phyloP scores from a whole-genome alignment of 2,888 invertebrate genomes.

The Amphiduros pacificus region DNA sequence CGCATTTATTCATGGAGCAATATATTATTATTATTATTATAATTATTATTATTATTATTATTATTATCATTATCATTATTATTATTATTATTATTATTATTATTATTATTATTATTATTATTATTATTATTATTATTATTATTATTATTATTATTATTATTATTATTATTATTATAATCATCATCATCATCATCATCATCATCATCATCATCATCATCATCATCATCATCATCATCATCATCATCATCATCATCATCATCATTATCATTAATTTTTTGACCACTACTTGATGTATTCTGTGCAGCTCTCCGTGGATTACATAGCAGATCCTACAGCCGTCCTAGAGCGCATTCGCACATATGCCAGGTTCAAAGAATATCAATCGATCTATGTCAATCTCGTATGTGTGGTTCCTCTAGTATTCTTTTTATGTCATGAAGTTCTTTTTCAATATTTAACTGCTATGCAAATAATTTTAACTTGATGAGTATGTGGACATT shows the following conservation, averaged over 20 bases:
- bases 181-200: conserved; percentile 11
- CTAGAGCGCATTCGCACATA: conserved; percentile 22
- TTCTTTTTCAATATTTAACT: too few species aligned
- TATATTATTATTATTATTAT: too few species aligned
- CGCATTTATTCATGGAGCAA: too few species aligned
- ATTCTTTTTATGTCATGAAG: too few species aligned
- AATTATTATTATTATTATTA: too few species aligned
- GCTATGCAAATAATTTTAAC: too few species aligned
- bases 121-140: conserved; percentile 20
- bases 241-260: conserved; percentile 17
- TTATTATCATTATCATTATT: too few species aligned
- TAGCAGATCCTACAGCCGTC: conserved; percentile 16
- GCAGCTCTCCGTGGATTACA: conserved; percentile 30
- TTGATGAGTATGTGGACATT: too few species aligned
- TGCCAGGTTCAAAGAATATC: conserved; percentile 13
- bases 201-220: conserved; percentile 21
- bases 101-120: conserved; percentile 17
- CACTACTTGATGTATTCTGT: not conserved
- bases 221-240: conserved; percentile 23
- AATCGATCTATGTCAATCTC: conserved; percentile 25
- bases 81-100: conserved; percentile 3
- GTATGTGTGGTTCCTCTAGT: conserved; percentile 16
- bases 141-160: conserved; percentile 15
- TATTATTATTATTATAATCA: too few species aligned
- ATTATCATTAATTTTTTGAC: conserved; percentile 2